Evolutionary conservation across 2,113 vertebrate genomes (phyloP).

Genomic region (Aix galericulata): DNA sequence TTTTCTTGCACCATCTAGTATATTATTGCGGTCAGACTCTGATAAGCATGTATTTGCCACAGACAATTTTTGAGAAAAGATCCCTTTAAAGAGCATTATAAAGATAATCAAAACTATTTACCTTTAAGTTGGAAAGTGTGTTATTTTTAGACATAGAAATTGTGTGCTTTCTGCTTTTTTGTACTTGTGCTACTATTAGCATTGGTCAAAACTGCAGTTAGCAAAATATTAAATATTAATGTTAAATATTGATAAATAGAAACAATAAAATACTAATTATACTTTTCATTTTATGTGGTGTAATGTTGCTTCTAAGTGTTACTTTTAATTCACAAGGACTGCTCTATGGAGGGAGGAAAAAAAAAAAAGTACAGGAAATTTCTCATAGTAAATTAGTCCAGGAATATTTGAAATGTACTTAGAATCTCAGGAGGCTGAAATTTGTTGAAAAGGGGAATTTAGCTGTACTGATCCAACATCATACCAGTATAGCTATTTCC

Average conservation of each 20-base stretch:
- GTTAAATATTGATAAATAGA: not conserved
- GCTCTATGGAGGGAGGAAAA: too few relatives aligned
- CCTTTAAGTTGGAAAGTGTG: not conserved
- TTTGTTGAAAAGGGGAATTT: not conserved
- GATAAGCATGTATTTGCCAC: slow-evolving; percentile 38
- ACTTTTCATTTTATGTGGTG: not conserved
- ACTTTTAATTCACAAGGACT: not conserved
- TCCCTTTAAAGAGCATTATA: slow-evolving; percentile 31
- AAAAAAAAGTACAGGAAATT: not conserved
- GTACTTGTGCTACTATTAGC: not conserved
- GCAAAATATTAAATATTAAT: not conserved
- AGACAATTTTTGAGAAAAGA: slow-evolving; percentile 27
- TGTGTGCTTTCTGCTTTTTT: not conserved
- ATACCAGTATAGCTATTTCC: not conserved
- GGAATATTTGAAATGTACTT: slow-evolving; percentile 25
- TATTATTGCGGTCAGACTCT: slow-evolving; percentile 45
- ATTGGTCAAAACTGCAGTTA: not conserved
- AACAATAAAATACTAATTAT: not conserved
- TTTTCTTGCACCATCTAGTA: slow-evolving; percentile 4
- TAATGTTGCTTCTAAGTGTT: slow-evolving; percentile 19
- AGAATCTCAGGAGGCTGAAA: not conserved
- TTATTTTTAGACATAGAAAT: not conserved
- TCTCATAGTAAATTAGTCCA: slow-evolving; percentile 13
- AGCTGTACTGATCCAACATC: not conserved
- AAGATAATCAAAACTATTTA: slow-evolving; percentile 12